A percentile compares a stretch with the other conserved stretches of the same genome.
These are phyloP conservation scores for Steromphala cineraria DNA, from an alignment of 2,888 invertebrate species.

Conservation along the genomic window DNA sequence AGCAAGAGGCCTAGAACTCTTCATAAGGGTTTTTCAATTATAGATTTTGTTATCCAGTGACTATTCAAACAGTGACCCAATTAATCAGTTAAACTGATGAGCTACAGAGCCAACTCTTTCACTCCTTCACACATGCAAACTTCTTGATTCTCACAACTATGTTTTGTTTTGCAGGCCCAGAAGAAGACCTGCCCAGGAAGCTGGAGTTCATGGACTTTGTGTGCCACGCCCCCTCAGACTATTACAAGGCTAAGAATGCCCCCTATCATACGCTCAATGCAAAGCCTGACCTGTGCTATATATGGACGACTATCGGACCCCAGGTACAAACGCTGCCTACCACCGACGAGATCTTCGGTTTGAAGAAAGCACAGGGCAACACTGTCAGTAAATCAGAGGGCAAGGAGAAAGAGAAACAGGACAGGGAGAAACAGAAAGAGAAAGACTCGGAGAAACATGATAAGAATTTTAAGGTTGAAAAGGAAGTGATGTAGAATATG, in stretches of 20 bases:
- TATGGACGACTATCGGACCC: constrained; percentile 71
- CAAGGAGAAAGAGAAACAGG: constrained; percentile 25
- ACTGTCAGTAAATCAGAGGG: not conserved
- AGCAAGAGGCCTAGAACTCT: no score
- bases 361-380: constrained; percentile 27
- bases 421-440: constrained; percentile 24
- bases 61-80: no score
- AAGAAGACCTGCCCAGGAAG: constrained; percentile 91
- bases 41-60: no score
- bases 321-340: constrained; percentile 64
- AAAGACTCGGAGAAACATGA: constrained; percentile 23
- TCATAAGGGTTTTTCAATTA: no score
- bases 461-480: constrained; percentile 20
- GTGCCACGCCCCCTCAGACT: constrained; percentile 95
- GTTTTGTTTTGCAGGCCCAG: no score
- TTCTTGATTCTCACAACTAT: no score
- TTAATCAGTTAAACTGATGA: no score
- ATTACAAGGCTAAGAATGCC: constrained; percentile 83
- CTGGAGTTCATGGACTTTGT: constrained; percentile 92
- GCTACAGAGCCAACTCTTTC: no score
- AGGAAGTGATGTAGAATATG: constrained; percentile 11
- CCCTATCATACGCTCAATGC: constrained; percentile 81
- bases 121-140: no score
- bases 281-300: constrained; percentile 70
- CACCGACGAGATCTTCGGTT: constrained; percentile 68